Evolutionary conservation across 2,113 vertebrate species (phyloP), one percentile per base, ranked within the genome.

Genomic region (Channa argus): DNA sequence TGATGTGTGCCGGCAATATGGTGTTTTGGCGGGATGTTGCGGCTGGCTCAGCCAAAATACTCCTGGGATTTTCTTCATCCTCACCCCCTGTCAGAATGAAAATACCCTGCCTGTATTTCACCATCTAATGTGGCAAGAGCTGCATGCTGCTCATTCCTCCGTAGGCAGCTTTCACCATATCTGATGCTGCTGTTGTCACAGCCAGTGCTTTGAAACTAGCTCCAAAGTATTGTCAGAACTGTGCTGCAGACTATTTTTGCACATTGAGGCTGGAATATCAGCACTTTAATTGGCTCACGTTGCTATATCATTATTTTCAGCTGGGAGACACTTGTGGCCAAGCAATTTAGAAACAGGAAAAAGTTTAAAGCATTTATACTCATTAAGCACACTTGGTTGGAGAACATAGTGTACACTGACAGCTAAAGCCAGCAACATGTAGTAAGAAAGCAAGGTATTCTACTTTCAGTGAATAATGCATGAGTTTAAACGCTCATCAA

Each of bases 391-490:
- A 62, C 71, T 82, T 43, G 62, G 77, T 49, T 77, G 78, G 67
- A 83, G 80, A 24, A 90, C 63, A 13, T 74, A 60, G 62, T 8
- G 34, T 69, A 49, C 73, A 45, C 10, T 88, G 85, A 79, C 86
- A 87, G 88, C 79, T 80, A 80, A 82, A 88, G 73, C 47, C 81
- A 71, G 81, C 61, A 54, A 74, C 34, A 56, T 83, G 74, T 60
- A 62, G 50, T 89, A 68, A 89, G 84, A 86, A 72, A 91, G 76
- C 36, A 55, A 78, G 65, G 84, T 90, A 74, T 82, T 80, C 77
- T 82, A 58, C 73, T 81, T 77, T 52, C 49, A 24, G 59, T 93
- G 78, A 89, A 93, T 93, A 89, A 94, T 93, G 80, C 85, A 93
- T 85, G 53, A 89, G 74, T 74, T 90, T 77, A 64, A 80, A 82